Percentiles rank a stretch among this genome's conserved stretches.
phyloP scores from a whole-genome alignment of 2,797 vertebrate species.

The Argya squamiceps region DNA sequence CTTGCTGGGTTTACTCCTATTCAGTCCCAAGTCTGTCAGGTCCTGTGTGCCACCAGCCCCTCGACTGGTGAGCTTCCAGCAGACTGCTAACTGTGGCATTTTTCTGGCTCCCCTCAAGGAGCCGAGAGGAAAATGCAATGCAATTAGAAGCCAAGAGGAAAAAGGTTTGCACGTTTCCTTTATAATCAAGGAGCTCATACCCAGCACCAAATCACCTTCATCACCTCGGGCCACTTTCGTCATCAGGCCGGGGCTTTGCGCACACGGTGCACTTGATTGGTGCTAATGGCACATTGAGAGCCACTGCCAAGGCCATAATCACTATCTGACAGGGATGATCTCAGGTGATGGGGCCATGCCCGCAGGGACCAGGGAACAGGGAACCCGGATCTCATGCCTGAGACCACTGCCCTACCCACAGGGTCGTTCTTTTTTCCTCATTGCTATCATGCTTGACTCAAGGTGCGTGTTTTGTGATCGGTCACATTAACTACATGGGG shows the following conservation, averaged over 20 bases:
- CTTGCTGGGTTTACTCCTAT: neutral
- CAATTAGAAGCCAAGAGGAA: neutral
- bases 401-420: neutral
- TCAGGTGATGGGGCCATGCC: neutral
- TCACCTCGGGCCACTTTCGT: neutral
- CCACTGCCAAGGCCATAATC: neutral
- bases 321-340: neutral
- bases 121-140: neutral
- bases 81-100: neutral
- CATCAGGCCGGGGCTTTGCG: neutral
- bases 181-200: neutral
- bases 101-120: neutral
- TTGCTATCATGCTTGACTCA: neutral
- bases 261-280: neutral
- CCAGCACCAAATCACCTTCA: neutral
- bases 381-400: neutral
- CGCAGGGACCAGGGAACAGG: neutral
- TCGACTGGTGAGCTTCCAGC: neutral
- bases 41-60: neutral
- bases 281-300: neutral
- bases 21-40: neutral
- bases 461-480: rapidly evolving
- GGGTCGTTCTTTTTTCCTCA: neutral
- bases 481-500: neutral
- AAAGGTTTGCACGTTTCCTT: neutral